Percentiles rank a stretch among this genome's conserved stretches.
Conservation (phyloP, 2,113 vertebrate species). For the Neolamprologus cancellatus region DNA sequence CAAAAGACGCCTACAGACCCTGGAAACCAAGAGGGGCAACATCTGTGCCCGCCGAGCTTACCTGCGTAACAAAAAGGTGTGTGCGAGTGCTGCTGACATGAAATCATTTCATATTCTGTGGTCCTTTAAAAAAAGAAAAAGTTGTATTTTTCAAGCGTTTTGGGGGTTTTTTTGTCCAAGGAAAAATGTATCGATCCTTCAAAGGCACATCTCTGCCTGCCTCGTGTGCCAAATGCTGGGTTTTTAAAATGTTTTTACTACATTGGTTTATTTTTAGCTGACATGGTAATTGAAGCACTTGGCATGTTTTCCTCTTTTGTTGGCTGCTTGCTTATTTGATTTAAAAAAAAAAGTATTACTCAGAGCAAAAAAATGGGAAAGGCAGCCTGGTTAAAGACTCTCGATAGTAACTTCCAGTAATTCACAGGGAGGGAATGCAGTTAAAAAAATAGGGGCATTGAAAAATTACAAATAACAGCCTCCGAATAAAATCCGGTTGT, state of each 20-base stretch:
- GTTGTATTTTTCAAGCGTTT: background rate
- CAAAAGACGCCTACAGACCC: slow-evolving; percentile 69
- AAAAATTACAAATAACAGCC: rapidly evolving
- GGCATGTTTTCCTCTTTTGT: background rate
- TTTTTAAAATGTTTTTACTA: background rate
- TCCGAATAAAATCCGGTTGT: background rate
- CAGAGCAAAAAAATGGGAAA: background rate
- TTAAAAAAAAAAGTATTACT: background rate
- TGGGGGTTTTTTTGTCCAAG: too few relatives aligned
- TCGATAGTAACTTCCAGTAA: background rate
- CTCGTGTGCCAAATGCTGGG: background rate
- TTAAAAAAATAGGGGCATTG: background rate
- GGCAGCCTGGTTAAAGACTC: background rate
- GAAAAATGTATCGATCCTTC: background rate
- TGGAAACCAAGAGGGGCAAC: slow-evolving; percentile 82
- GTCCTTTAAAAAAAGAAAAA: background rate
- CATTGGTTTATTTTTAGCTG: background rate
- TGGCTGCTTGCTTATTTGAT: background rate
- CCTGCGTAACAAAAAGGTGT: slow-evolving; percentile 88
- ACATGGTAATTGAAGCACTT: background rate
- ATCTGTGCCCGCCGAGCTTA: slow-evolving; percentile 83
- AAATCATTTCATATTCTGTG: background rate
- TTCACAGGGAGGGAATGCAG: background rate
- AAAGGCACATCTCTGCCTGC: background rate
- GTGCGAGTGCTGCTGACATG: background rate